These are phyloP conservation scores for Anabas testudineus DNA, from an alignment of 2,797 vertebrate genomes.

Conservation along the genomic window DNA sequence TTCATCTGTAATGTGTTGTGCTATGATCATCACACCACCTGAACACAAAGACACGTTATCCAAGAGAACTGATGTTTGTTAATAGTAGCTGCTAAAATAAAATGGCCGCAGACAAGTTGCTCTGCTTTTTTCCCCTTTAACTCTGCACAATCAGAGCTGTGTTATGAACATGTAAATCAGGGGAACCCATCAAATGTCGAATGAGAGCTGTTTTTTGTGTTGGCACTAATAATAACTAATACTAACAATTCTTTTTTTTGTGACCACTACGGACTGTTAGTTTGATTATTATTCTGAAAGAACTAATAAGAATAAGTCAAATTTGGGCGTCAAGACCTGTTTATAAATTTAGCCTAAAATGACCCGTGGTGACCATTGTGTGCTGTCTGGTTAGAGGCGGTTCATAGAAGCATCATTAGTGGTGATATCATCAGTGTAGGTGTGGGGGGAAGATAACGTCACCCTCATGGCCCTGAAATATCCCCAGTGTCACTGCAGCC, in stretches of 20 bases:
- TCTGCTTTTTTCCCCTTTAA: background rate
- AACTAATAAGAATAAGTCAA: background rate
- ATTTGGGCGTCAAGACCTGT: background rate
- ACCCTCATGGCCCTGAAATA: constrained; percentile 39
- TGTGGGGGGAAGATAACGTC: constrained; percentile 45
- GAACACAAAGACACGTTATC: background rate
- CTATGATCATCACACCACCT: constrained; percentile 32
- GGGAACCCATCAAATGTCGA: background rate
- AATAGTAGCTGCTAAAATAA: background rate
- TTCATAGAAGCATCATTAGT: constrained; percentile 15
- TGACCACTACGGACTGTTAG: background rate
- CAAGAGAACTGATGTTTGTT: background rate
- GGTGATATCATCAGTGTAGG: constrained; percentile 59
- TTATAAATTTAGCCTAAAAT: background rate
- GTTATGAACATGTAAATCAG: background rate
- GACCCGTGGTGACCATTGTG: background rate
- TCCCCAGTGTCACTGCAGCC: constrained; percentile 22
- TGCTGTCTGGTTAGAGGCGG: background rate
- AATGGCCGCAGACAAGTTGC: background rate
- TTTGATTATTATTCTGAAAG: background rate
- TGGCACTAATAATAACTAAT: no score
- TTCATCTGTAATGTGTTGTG: constrained; percentile 37
- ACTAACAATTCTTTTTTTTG: background rate
- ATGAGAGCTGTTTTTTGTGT: background rate
- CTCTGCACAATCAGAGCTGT: background rate